Percentiles rank a stretch among this genome's conserved stretches.
Evolutionary conservation across 2,113 vertebrate genomes (phyloP).

Genomic region (Dromas ardeola): DNA sequence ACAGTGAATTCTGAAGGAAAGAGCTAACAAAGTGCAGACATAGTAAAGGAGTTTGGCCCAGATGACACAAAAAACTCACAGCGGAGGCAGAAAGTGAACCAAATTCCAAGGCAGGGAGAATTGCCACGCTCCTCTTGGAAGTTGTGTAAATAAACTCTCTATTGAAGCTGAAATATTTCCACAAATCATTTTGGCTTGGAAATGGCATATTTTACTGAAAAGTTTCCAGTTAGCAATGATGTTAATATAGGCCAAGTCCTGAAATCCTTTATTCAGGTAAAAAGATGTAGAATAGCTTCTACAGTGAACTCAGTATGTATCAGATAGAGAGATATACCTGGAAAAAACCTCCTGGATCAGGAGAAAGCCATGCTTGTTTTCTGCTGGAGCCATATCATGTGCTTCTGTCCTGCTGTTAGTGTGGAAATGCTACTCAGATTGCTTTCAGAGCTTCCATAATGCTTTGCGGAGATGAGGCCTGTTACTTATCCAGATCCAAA

Average conservation of each 20-base stretch:
- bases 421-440: background rate
- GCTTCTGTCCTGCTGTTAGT: background rate
- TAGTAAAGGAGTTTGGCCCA: background rate
- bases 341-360: background rate
- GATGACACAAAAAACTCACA: background rate
- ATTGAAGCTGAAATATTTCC: background rate
- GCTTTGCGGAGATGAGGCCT: background rate
- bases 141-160: background rate
- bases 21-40: background rate
- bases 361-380: background rate
- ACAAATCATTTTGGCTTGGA: background rate
- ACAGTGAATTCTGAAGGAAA: background rate
- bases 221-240: background rate
- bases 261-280: background rate
- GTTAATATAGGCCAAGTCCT: background rate
- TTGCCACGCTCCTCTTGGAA: background rate
- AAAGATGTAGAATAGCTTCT: background rate
- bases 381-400: background rate
- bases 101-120: background rate
- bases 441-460: background rate
- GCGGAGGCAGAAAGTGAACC: background rate
- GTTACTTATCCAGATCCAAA: background rate
- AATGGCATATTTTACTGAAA: background rate
- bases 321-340: background rate
- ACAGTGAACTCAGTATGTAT: background rate